These are phyloP conservation scores for Tachycineta bicolor DNA, from an alignment of 2,113 vertebrate genomes.

Conservation along the genomic window DNA sequence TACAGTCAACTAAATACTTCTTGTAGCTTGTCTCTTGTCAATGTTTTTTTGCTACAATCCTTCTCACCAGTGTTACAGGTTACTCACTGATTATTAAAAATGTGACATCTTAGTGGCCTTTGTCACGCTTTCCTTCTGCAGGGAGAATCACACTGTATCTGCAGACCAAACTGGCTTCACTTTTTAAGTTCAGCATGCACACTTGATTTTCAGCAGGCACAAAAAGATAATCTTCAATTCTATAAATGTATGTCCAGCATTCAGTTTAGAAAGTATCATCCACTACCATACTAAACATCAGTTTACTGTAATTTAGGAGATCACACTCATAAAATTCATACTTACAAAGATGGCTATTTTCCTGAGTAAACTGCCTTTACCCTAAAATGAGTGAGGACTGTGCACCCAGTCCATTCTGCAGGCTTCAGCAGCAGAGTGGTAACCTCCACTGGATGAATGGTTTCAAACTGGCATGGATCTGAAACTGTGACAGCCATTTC, in stretches of 20 bases:
- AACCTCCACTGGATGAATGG: not conserved
- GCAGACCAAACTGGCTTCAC: not conserved
- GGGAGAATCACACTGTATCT: not conserved
- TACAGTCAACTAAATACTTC: not conserved
- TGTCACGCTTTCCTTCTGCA: not conserved
- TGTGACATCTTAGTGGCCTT: not conserved
- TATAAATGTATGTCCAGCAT: not conserved
- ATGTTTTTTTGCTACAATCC: not conserved
- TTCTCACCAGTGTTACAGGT: not conserved
- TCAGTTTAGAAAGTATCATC: not conserved
- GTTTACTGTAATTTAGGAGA: not conserved
- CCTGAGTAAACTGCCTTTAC: not conserved
- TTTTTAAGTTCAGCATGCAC: not conserved
- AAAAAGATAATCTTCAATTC: not conserved
- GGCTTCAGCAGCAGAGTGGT: not conserved
- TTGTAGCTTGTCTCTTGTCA: not conserved
- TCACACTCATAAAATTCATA: not conserved
- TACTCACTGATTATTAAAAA: not conserved
- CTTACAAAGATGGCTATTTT: not conserved
- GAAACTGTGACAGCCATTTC: not conserved
- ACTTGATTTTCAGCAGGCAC: not conserved
- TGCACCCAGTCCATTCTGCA: not conserved
- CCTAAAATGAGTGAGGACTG: not conserved
- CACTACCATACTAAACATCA: not conserved
- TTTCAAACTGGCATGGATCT: not conserved